phyloP scores from a whole-genome alignment of 92 coral and sea anemone species.

The Pocillopora grandis region DNA sequence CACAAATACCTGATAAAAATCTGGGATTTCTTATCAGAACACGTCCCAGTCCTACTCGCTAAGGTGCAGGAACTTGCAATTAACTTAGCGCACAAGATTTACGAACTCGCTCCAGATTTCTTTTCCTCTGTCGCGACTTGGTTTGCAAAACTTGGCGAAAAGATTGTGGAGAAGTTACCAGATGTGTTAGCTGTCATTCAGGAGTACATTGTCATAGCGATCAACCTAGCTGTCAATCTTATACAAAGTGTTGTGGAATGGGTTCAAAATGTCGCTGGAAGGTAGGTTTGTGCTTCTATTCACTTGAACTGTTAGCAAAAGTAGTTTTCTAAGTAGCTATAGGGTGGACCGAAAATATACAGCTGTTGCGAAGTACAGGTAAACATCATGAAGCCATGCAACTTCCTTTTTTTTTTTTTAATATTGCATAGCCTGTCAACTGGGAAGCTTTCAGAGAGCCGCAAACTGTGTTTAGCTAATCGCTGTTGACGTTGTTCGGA shows the following conservation, averaged over 20 bases:
- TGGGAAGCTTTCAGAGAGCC: no score
- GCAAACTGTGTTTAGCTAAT: no score
- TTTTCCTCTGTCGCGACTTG: conserved; percentile 80
- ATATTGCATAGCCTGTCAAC: no score
- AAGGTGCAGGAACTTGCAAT: conserved; percentile 61
- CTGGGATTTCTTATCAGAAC: conserved; percentile 76
- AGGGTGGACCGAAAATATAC: no score
- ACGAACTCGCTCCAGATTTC: conserved; percentile 94
- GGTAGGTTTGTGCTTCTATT: conserved; percentile 26
- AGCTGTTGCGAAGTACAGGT: no score
- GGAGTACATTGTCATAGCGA: conserved; percentile 88
- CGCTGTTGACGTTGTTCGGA: no score
- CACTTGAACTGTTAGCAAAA: background rate
- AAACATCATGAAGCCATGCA: no score
- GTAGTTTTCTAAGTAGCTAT: background rate
- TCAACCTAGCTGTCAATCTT: conserved; percentile 74
- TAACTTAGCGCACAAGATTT: conserved; percentile 61
- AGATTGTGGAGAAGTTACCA: conserved; percentile 82
- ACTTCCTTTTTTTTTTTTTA: no score
- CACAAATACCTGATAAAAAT: conserved; percentile 71
- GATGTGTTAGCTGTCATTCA: conserved; percentile 90
- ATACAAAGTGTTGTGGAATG: conserved; percentile 65
- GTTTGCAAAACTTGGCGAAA: conserved; percentile 76
- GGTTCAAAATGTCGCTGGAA: conserved; percentile 65
- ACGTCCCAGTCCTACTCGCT: conserved; percentile 77